phyloP scores from a whole-genome alignment of 2,113 vertebrate species.

The Myotis lucifugus region DNA sequence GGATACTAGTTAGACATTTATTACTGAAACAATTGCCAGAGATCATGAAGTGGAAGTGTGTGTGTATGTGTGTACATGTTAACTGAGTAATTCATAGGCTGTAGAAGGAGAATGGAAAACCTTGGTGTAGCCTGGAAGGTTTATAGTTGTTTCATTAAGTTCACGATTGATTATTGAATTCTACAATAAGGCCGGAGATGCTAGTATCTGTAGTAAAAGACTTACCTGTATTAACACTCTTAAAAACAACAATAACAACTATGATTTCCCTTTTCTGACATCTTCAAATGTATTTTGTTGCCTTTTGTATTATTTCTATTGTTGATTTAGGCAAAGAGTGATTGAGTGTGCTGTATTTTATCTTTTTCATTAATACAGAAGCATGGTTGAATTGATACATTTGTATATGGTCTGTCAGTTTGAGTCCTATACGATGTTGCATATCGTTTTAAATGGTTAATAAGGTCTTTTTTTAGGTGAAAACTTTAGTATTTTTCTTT shows the following conservation, averaged over 20 bases:
- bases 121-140: background rate
- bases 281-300: background rate
- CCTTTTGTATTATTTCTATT: background rate
- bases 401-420: slow-evolving; percentile 11
- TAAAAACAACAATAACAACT: background rate
- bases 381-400: background rate
- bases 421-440: background rate
- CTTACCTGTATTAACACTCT: background rate
- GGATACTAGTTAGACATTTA: background rate
- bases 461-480: background rate
- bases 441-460: slow-evolving; percentile 37
- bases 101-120: slow-evolving; percentile 8
- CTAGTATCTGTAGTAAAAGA: slow-evolving; percentile 6
- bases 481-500: slow-evolving; percentile 45
- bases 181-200: background rate
- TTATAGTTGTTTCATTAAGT: background rate
- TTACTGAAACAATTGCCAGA: slow-evolving; percentile 13
- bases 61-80: background rate
- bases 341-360: background rate
- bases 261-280: slow-evolving; percentile 10
- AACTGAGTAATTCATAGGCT: slow-evolving; percentile 13
- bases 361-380: background rate
- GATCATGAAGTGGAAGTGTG: background rate
- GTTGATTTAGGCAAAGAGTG: background rate
- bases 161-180: background rate